These are phyloP conservation scores for Drosophila mimetica DNA, from an alignment of 2,888 invertebrate genomes.

Conservation along the genomic window DNA sequence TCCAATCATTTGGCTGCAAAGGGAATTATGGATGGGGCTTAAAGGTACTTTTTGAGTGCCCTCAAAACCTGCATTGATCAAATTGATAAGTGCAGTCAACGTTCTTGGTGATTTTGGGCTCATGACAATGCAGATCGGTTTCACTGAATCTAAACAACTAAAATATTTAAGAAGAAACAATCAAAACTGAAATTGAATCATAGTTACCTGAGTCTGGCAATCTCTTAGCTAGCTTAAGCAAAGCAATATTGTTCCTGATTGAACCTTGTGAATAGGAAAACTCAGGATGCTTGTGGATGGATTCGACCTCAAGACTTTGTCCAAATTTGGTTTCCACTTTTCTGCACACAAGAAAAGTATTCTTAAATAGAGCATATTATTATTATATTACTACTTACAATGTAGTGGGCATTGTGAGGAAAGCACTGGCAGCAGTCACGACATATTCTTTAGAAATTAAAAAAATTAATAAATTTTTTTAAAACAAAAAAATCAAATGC, in stretches of 20 bases:
- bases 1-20: not conserved
- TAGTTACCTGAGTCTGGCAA: not conserved
- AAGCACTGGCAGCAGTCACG: slow-evolving; percentile 1
- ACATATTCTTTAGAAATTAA: not conserved
- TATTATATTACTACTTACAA: slow-evolving; percentile 3
- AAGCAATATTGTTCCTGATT: not conserved
- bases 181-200: not conserved
- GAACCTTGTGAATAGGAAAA: not conserved
- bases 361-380: no score
- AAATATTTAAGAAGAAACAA: not conserved
- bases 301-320: not conserved
- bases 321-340: not conserved
- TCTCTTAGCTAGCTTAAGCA: not conserved
- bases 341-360: not conserved
- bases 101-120: not conserved
- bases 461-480: not conserved
- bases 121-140: not conserved
- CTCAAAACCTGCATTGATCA: not conserved
- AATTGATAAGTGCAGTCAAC: not conserved
- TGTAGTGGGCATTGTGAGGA: not conserved
- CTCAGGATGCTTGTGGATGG: not conserved
- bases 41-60: not conserved
- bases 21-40: not conserved
- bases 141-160: not conserved
- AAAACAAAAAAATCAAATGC: not conserved